Base-by-base conservation (phyloP, 2,113 vertebrate species). In the Pholis gunnellus region DNA sequence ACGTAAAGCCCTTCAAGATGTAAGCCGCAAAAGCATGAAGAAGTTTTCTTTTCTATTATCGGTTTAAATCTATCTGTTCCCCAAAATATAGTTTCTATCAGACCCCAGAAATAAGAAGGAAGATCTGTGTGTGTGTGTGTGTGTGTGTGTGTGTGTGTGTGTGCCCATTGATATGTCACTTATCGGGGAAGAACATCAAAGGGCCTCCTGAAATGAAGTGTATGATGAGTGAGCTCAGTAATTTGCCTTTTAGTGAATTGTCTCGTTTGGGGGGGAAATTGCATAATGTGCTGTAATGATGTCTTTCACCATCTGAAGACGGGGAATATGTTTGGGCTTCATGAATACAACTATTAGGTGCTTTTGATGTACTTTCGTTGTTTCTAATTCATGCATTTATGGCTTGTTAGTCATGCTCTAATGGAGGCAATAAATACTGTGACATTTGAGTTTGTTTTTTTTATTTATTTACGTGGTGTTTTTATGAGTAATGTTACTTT, bases 131-230 rank as follows among this genome's bases (percentile, higher is more conserved):
- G 20, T 66, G 68, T 70, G 4, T 40, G n/a, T 27, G 8, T 11
- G 18, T 50, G 2, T 17, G 22, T 13, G 14, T 48, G 46, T 48
- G n/a, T 50, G 60, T 72, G 3, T 36, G 27, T 34, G 11, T 14
- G 20, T 44, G 14, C 59, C 54, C 25, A 40, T 18, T 27, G 5
- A 54, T 60, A 44, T 48, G 29, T 34, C 54, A 36, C 40, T 70
- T 75, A 81, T 72, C 63, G 72, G 46, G 63, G 81, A 27, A 81
- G 18, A 66, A 88, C 82, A 83, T 92, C 82, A 89, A 93, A 91
- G 81, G 54, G 44, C 68, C 48, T 81, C 5, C 7, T 63, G 71
- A 71, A 74, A 73, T n/a, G 14, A 79, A 74, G 64, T 46, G 10
- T 64, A 25, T 44, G 52, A 90, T 44, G 42, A 76, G 44, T 25